These are phyloP conservation scores for Drosophila carrolli DNA, from an alignment of 1,140 invertebrate species.

Conservation along the genomic window DNA sequence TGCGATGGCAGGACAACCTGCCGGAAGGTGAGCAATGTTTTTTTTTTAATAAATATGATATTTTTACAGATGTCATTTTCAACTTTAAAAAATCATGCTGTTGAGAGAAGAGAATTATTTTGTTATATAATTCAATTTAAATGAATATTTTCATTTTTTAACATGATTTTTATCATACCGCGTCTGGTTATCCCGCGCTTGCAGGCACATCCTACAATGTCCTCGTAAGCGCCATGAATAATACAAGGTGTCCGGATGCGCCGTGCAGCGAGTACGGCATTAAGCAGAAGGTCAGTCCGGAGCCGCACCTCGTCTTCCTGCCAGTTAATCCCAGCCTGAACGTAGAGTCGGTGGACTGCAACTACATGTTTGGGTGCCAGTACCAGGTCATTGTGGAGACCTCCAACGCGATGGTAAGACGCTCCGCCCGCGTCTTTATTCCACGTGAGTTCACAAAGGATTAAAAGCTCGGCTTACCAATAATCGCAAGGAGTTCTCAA, in stretches of 20 bases:
- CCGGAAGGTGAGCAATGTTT: constrained; percentile 52
- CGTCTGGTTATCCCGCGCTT: neutral
- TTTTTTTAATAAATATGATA: neutral
- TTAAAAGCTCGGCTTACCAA: too few species aligned
- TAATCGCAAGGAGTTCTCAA: too few species aligned
- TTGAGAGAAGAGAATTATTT: too few species aligned
- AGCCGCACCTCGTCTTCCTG: constrained; percentile 36
- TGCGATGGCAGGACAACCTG: constrained; percentile 74
- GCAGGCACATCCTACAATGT: constrained; percentile 74
- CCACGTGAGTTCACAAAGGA: constrained; percentile 49
- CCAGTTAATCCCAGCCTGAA: constrained; percentile 65
- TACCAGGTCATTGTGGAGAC: constrained; percentile 76
- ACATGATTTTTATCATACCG: too few species aligned
- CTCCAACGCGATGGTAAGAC: constrained; percentile 58
- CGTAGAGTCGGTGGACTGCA: constrained; percentile 70
- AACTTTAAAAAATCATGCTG: too few species aligned
- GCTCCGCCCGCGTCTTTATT: constrained; percentile 48
- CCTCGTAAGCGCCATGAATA: constrained; percentile 70
- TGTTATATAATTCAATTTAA: too few species aligned
- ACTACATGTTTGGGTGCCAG: constrained; percentile 76
- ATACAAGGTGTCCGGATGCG: constrained; percentile 64
- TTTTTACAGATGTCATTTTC: too few species aligned
- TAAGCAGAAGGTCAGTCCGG: constrained; percentile 22
- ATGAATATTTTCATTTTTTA: too few species aligned
- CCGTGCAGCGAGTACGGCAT: constrained; percentile 75